phyloP scores from a whole-genome alignment of 2,797 vertebrate species.

The Parambassis ranga region DNA sequence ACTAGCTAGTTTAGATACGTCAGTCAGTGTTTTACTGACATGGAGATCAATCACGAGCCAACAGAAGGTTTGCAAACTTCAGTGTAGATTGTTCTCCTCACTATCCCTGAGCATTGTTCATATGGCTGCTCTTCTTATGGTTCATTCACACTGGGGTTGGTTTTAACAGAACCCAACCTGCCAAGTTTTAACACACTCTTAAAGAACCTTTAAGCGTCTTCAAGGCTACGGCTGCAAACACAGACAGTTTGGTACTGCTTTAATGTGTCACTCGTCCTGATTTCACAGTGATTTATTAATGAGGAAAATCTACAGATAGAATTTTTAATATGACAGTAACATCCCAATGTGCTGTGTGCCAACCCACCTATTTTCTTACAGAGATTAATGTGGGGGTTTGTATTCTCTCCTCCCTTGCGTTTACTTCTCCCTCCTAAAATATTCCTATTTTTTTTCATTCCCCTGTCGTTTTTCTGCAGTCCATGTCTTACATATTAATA shows the following conservation, averaged over 20 bases:
- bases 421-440: constrained; percentile 9
- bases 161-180: too few species aligned
- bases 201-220: not conserved
- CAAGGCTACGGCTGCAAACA: constrained; percentile 3
- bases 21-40: too few species aligned
- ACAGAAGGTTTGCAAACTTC: too few species aligned
- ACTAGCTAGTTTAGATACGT: too few species aligned
- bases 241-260: constrained; percentile 27
- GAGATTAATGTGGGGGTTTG: constrained; percentile 21
- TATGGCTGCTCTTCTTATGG: too few species aligned
- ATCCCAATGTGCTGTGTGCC: constrained; percentile 6
- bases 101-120: too few species aligned
- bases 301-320: constrained; percentile 34
- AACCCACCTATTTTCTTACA: not conserved
- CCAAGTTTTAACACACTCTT: too few species aligned
- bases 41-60: too few species aligned
- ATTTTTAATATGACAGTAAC: constrained; percentile 36
- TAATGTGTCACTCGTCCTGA: constrained; percentile 34
- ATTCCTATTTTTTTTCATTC: not conserved
- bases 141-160: too few species aligned
- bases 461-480: not conserved
- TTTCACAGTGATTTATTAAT: constrained; percentile 50
- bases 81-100: too few species aligned
- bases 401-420: not conserved
- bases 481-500: constrained; percentile 23